phyloP scores from a whole-genome alignment of 2,888 invertebrate genomes.

The Zygaena filipendulae region DNA sequence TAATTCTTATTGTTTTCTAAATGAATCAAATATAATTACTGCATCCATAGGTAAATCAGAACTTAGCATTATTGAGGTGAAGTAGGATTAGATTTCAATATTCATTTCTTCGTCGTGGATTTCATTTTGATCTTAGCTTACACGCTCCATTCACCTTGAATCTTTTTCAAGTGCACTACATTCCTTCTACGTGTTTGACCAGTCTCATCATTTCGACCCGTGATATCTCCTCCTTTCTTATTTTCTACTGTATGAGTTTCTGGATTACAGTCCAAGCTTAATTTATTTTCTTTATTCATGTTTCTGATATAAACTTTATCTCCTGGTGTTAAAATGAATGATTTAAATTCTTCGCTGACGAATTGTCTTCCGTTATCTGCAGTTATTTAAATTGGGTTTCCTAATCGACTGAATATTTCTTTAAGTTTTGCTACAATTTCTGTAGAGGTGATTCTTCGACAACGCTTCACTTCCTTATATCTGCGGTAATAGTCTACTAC shows the following conservation, averaged over 20 bases:
- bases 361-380: not conserved
- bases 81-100: slow-evolving; percentile 3
- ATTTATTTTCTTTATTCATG: slow-evolving; percentile 14
- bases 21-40: too few relatives aligned
- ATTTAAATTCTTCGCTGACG: not conserved
- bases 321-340: slow-evolving; percentile 14
- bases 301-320: slow-evolving; percentile 19
- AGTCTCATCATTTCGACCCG: slow-evolving; percentile 14
- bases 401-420: slow-evolving; percentile 1
- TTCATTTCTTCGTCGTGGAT: slow-evolving; percentile 5
- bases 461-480: slow-evolving; percentile 11
- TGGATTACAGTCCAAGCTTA: slow-evolving; percentile 10
- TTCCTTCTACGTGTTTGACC: slow-evolving; percentile 16
- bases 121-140: slow-evolving; percentile 3
- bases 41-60: too few relatives aligned
- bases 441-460: not conserved
- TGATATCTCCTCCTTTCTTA: slow-evolving; percentile 9
- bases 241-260: slow-evolving; percentile 13
- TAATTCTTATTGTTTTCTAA: too few relatives aligned
- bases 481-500: slow-evolving; percentile 16
- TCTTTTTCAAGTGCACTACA: slow-evolving; percentile 15
- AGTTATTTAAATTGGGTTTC: not conserved
- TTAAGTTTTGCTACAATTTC: not conserved
- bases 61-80: too few relatives aligned
- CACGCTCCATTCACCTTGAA: slow-evolving; percentile 14